Evolutionary conservation across 2,113 vertebrate genomes (phyloP).

Genomic region (Astur gentilis): DNA sequence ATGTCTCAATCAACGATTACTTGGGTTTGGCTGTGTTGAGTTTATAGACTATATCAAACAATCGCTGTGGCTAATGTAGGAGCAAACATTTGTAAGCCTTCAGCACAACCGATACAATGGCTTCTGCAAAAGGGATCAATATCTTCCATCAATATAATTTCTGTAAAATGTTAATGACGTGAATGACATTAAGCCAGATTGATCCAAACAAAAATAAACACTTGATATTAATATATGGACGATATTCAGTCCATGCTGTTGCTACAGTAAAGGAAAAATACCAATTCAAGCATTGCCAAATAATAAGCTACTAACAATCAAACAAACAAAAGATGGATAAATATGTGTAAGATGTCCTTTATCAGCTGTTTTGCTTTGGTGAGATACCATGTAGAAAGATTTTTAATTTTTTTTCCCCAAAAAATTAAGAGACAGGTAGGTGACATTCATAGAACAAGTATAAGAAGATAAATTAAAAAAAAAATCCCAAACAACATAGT

Average conservation of each 20-base stretch:
- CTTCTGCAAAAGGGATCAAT: conserved; percentile 78
- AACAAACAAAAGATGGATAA: neutral
- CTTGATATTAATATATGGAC: conserved; percentile 17
- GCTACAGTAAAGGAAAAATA: conserved; percentile 1
- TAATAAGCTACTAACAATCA: neutral
- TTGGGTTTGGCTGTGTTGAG: neutral
- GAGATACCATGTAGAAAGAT: neutral
- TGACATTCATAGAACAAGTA: neutral
- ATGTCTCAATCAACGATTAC: neutral
- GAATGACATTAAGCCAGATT: conserved; percentile 82
- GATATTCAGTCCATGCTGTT: conserved; percentile 8
- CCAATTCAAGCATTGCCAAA: conserved; percentile 10
- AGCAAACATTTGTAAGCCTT: neutral
- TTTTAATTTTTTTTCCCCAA: neutral
- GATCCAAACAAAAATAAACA: conserved; percentile 79
- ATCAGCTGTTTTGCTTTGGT: neutral
- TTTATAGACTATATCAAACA: neutral
- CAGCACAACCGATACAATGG: conserved; percentile 10
- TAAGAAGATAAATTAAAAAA: neutral
- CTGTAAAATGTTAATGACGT: conserved; percentile 79
- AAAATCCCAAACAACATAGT: neutral
- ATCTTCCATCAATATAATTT: conserved; percentile 74
- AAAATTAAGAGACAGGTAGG: neutral
- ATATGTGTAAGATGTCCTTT: neutral
- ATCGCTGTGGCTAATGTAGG: neutral